Conservation (phyloP, 2,113 vertebrate species). For the Spilogale gracilis region DNA sequence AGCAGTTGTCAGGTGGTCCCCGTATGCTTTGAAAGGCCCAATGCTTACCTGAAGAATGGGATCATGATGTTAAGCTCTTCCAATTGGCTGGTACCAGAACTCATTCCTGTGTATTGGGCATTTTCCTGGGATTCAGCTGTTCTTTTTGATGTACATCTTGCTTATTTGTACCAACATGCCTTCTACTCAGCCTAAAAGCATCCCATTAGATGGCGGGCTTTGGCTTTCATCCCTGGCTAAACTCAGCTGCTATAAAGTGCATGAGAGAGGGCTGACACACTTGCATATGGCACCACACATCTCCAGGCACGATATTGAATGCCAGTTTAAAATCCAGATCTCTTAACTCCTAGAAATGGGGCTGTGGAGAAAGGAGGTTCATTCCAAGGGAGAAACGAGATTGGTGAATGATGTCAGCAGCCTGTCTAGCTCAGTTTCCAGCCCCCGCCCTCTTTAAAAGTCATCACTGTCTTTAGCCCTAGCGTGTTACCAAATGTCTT, state of each 20-base stretch:
- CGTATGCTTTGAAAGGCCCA: not conserved
- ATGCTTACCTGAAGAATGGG: not conserved
- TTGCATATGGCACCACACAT: rapidly evolving
- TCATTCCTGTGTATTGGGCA: rapidly evolving
- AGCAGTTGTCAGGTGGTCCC: not conserved
- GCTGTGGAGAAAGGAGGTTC: too few species aligned
- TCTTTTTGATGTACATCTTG: rapidly evolving
- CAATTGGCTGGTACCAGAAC: not conserved
- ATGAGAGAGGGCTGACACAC: not conserved
- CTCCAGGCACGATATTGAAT: not conserved
- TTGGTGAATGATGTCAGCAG: not conserved
- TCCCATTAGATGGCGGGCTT: not conserved
- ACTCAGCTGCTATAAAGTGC: not conserved
- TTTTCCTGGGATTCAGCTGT: not conserved
- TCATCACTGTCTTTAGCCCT: not conserved
- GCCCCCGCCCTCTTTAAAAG: constrained; percentile 30
- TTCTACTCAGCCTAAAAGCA: not conserved
- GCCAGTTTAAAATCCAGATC: not conserved
- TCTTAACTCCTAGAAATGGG: not conserved
- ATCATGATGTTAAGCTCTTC: rapidly evolving
- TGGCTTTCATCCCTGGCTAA: not conserved
- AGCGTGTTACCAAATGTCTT: constrained; percentile 58
- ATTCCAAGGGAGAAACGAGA: too few species aligned
- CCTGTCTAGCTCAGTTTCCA: not conserved
- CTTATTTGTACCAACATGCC: not conserved